Base-by-base conservation (phyloP, 2,797 vertebrate genomes). In the Chromis chromis region DNA sequence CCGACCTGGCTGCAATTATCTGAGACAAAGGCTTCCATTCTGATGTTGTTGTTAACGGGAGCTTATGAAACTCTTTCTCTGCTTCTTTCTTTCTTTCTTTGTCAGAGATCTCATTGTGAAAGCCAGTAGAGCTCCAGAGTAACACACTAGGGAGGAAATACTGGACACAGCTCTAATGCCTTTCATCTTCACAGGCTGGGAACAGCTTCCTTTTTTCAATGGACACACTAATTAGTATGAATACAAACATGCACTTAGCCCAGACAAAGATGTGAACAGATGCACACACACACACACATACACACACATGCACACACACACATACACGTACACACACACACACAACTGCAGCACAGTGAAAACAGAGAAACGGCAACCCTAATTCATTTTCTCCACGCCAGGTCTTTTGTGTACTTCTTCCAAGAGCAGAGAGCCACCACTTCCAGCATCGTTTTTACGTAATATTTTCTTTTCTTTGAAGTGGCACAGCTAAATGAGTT, bases 401-500 rank as follows among this genome's bases (percentile, higher is more conserved):
- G 55, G 36, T 75, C 66, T 83, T 83, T 82, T 75, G 56, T 82
- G 50, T 54, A 79, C 46, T 67, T 83, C 54, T 48, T 27, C 22
- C 24, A 54, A 28, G 59, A 28, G 46, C 10, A 27, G 19, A 48
- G 21, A 65, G 50, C 50, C 66, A 63, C 65, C 72, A 83, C 42
- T 49, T 82, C 48, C 62, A 61, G 42, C 64, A 55, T 31, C 13
- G 14, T 70, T 88, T 90, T 83, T 80, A 82, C 11, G 39, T 82
- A 83, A 81, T 82, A 75, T 84, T 88, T 82, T 86, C 58, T 84
- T 85, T 85, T 85, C 89, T 87, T 87, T 90, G 81, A 92, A 92
- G 86, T 75, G 75, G 68, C 67, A 74, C 17, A 5, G 81, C 65
- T 85, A 90, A 93, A 91, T 87, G 60, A 87, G 65, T 88, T 91